phyloP scores from a whole-genome alignment of 2,888 invertebrate species.

The Hesperia comma region DNA sequence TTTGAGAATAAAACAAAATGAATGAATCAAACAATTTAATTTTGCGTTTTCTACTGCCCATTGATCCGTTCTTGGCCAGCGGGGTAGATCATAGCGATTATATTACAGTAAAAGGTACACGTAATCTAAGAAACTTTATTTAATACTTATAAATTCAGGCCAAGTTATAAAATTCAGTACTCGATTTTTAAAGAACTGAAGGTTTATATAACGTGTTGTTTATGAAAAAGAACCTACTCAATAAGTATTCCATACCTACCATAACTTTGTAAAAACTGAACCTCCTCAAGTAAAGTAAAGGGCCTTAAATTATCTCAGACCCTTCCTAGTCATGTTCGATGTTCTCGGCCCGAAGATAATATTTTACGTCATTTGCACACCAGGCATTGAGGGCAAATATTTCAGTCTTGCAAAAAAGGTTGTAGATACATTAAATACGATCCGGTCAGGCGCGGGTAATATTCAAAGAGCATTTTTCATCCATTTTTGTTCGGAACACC shows the following conservation, averaged over 20 bases:
- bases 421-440: conserved; percentile 32
- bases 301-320: conserved; percentile 15
- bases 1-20: too few relatives aligned
- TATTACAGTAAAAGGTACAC: too few relatives aligned
- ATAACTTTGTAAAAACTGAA: conserved; percentile 1
- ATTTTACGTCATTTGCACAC: conserved; percentile 35
- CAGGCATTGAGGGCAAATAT: conserved; percentile 31
- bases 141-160: too few relatives aligned
- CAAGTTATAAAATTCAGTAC: too few relatives aligned
- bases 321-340: conserved; percentile 23
- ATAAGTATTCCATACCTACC: not conserved
- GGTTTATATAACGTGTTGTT: not conserved
- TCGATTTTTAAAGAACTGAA: too few relatives aligned
- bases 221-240: not conserved
- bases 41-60: too few relatives aligned
- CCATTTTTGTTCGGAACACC: conserved; percentile 69
- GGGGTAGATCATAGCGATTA: too few relatives aligned
- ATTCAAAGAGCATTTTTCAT: conserved; percentile 72
- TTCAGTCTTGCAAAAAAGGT: conserved; percentile 34
- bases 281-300: conserved; percentile 5
- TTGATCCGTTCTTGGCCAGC: too few relatives aligned
- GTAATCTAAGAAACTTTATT: too few relatives aligned
- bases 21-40: too few relatives aligned
- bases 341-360: conserved; percentile 26
- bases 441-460: conserved; percentile 64